Conservation (phyloP, 1,140 invertebrate genomes). For the Myzus persicae region DNA sequence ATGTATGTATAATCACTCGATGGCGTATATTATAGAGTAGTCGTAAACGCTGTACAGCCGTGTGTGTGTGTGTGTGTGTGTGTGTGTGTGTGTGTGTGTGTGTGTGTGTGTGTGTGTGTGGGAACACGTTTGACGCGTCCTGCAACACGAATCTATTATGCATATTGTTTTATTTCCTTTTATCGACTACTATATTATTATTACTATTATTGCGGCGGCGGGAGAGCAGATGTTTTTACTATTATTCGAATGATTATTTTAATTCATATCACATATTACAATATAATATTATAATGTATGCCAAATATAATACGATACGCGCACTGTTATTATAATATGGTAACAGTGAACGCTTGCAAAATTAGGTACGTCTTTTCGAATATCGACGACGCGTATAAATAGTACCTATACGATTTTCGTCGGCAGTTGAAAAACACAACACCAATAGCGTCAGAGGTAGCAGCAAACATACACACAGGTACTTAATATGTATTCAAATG, state of each 20-base stretch:
- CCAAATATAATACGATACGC: not conserved
- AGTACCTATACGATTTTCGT: not conserved
- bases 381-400: not conserved
- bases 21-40: not conserved
- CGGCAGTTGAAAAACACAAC: not conserved
- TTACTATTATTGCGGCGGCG: not conserved
- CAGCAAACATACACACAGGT: not conserved
- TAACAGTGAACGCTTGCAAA: not conserved
- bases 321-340: not conserved
- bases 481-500: not conserved
- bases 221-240: constrained; percentile 17
- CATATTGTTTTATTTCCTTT: constrained; percentile 7
- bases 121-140: constrained; percentile 18
- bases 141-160: not conserved
- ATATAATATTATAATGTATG: not conserved
- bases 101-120: not conserved
- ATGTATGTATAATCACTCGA: not conserved
- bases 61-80: not conserved
- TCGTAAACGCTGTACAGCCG: not conserved
- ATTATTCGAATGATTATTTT: not conserved
- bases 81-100: not conserved
- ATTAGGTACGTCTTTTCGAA: not conserved
- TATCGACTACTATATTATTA: not conserved
- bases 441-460: not conserved
- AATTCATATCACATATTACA: constrained; percentile 1